A percentile compares a stretch with the other conserved stretches of the same genome.
phyloP scores from a whole-genome alignment of 2,113 vertebrate genomes.

The Fukomys damarensis region DNA sequence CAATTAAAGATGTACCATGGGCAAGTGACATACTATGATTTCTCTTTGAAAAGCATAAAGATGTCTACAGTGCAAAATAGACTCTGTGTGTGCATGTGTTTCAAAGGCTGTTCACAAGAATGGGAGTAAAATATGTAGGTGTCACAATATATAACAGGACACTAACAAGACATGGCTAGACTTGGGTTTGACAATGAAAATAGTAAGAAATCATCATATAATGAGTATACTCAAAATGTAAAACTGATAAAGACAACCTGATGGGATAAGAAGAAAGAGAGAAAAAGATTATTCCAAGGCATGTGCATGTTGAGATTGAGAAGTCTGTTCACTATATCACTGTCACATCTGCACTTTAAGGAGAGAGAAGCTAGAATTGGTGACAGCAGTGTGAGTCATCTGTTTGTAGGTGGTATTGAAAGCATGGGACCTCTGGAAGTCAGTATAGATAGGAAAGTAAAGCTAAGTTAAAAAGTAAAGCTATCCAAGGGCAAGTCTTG shows the following conservation, averaged over 20 bases:
- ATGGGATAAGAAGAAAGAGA: background rate
- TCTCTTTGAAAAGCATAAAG: background rate
- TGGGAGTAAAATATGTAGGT: background rate
- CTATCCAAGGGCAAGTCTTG: background rate
- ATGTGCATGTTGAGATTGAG: background rate
- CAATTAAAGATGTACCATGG: background rate
- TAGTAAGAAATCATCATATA: background rate
- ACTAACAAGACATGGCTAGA: background rate
- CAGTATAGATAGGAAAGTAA: background rate
- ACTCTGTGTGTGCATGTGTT: background rate
- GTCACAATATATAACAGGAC: fast-evolving
- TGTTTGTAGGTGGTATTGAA: background rate
- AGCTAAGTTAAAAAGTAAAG: background rate
- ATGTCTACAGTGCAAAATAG: background rate
- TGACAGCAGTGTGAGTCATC: background rate
- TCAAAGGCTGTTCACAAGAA: background rate
- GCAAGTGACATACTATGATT: background rate
- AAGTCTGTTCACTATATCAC: background rate
- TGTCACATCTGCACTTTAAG: background rate
- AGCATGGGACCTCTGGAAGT: background rate
- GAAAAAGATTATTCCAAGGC: background rate
- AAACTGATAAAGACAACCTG: background rate
- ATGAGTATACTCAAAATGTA: background rate
- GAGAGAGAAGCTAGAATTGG: background rate
- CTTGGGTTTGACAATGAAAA: background rate